These are phyloP conservation scores for Crocodylus rhombifer DNA, from an alignment of 2,797 vertebrate species.

Conservation along the genomic window DNA sequence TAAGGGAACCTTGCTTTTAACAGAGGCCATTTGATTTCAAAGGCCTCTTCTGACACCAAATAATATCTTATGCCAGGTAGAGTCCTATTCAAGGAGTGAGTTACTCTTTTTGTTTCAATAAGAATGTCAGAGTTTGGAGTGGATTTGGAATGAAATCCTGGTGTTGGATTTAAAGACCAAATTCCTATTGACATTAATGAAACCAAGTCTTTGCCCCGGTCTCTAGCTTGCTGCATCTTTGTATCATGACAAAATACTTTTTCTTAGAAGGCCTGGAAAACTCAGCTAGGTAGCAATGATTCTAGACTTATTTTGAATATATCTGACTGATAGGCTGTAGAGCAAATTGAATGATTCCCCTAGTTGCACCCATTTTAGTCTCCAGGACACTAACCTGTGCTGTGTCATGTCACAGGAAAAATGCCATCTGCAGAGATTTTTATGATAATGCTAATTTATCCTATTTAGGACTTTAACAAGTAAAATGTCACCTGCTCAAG, in stretches of 20 bases:
- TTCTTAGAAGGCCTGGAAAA: not conserved
- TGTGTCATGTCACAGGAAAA: not conserved
- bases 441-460: not conserved
- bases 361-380: not conserved
- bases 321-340: not conserved
- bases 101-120: too few species aligned
- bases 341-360: not conserved
- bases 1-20: too few species aligned
- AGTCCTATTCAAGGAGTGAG: too few species aligned
- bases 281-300: not conserved
- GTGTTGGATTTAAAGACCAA: too few species aligned
- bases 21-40: too few species aligned
- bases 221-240: not conserved
- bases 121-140: too few species aligned
- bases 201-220: not conserved
- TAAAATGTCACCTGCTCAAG: not conserved
- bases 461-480: not conserved
- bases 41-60: too few species aligned
- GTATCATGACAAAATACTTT: not conserved
- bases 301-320: not conserved
- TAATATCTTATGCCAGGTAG: too few species aligned
- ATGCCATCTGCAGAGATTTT: not conserved
- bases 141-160: too few species aligned
- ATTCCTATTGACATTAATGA: not conserved
- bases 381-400: not conserved